Base-by-base conservation (phyloP, 92 coral and sea anemone genomes). In the Epizoanthus fatuus region DNA sequence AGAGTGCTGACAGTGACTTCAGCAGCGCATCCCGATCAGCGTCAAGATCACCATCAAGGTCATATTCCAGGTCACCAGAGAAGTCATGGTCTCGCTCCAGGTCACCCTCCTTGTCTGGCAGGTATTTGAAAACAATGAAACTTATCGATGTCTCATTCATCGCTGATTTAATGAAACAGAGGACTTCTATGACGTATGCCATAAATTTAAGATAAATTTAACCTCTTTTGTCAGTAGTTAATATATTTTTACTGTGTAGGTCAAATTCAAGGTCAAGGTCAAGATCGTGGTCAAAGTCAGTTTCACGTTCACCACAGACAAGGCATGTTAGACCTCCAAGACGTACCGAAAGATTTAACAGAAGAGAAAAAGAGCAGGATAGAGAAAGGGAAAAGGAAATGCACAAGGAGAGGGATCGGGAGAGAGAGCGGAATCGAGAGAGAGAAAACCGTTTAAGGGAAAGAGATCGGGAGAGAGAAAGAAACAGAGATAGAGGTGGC, bases 11-110 rank as follows among this genome's bases (percentile, higher is more conserved):
- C 5, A 94, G 95, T 77, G 98, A 92, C 81, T 81, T 88, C 69
- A 94, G 98, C 63, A 94, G 98, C 80, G 90, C 96, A 3, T 93
- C 96, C 6, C 78, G 95, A 17, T 95, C 98, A 2, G 69, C 81
- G 12, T 95, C 98, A n/a, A 87, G 93, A 32, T 95, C 98, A 72
- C 90, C 90, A 4, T 93, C 96, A 0, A 89, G 98, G 37, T 96
- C 98, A 0, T 96, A 95, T 89, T 96, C 99, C 52, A 90, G 93
- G 66, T 96, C 98, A 13, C 95, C 97, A 13, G 97, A 74, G 2
- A 88, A 96, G 70, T 95, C 99, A 32, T 94, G 98, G 98, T 83
- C 95, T 2, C 93, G 98, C 3, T 94, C 98, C 59, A 88, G 92
- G 42, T 94, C 98, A 16, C 84, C 90, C 14, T 92, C 95, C 2